Percentiles rank a stretch among this genome's conserved stretches.
These are phyloP conservation scores for Bos taurus DNA, from an alignment of 2,113 vertebrate genomes.

Conservation along the genomic window DNA sequence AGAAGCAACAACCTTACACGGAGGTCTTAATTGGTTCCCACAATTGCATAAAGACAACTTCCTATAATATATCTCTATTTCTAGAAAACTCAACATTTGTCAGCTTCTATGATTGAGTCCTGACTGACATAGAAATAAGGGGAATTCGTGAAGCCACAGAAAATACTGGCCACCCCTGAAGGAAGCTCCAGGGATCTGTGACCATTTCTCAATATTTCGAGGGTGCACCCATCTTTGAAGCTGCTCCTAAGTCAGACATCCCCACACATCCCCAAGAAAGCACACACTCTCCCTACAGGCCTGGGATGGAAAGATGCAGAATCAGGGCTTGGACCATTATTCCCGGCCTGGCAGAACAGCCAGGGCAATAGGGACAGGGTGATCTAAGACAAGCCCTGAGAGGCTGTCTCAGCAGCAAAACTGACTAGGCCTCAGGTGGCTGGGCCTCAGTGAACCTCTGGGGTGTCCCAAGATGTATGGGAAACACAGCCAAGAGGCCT, in stretches of 20 bases:
- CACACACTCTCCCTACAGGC: neutral
- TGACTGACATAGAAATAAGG: neutral
- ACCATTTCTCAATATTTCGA: neutral
- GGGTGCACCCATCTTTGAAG: neutral
- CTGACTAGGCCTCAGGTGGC: neutral
- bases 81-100: neutral
- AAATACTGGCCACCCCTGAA: neutral
- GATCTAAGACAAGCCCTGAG: neutral
- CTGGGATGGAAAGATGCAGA: neutral
- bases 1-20: neutral
- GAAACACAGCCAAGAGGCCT: neutral
- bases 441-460: neutral
- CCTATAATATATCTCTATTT: neutral
- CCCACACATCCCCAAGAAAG: neutral
- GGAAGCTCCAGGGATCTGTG: neutral
- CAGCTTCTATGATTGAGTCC: neutral
- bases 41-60: neutral
- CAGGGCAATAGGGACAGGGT: too few relatives aligned
- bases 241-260: neutral
- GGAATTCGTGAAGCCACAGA: neutral
- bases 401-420: neutral
- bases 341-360: neutral
- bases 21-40: neutral
- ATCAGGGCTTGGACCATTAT: neutral
- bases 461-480: neutral